phyloP scores from a whole-genome alignment of 2,888 invertebrate genomes.

The Isotomurus palustris region DNA sequence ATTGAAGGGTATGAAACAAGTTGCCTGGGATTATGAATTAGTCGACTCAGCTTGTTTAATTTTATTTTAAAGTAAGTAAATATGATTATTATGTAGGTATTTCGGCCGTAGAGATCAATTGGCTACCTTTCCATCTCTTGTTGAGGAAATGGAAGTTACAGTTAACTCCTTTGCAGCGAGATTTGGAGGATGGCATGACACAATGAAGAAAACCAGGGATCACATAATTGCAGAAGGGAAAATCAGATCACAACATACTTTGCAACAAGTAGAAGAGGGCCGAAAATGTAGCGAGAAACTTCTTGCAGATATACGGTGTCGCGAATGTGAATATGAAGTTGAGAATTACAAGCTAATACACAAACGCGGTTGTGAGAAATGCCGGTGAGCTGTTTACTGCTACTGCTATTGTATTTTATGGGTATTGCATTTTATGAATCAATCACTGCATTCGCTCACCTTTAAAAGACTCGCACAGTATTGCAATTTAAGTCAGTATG shows the following conservation, averaged over 20 bases:
- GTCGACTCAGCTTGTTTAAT: no score
- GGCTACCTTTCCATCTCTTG: conserved; percentile 3
- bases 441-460: no score
- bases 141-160: conserved; percentile 5
- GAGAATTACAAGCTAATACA: conserved; percentile 14
- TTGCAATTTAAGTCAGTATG: no score
- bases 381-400: not conserved
- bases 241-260: not conserved
- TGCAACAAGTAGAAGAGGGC: conserved; percentile 1
- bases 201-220: not conserved
- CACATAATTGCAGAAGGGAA: not conserved
- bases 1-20: no score
- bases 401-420: not conserved
- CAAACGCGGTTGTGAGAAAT: conserved; percentile 1
- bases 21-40: no score
- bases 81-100: no score
- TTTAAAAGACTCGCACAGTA: no score
- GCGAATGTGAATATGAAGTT: conserved; percentile 10
- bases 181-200: not conserved
- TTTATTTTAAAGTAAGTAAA: no score
- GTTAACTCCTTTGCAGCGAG: conserved; percentile 1
- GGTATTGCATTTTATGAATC: no score
- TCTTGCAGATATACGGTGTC: not conserved
- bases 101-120: conserved; percentile 1
- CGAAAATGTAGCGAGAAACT: conserved; percentile 8